Conservation (phyloP, 2,888 invertebrate genomes). For the Nycteola revayana region DNA sequence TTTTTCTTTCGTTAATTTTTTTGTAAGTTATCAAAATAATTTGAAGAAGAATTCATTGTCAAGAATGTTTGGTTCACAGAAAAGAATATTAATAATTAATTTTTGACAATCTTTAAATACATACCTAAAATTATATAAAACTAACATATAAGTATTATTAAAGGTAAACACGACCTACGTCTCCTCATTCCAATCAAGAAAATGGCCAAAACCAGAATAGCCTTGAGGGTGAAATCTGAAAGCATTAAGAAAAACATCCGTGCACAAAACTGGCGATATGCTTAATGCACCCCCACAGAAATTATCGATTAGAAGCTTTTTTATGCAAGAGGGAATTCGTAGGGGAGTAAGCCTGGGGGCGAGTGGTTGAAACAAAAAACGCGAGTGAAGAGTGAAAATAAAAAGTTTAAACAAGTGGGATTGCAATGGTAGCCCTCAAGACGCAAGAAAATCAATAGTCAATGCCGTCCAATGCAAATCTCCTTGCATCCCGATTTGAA, state of each 20-base stretch:
- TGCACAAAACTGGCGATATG: conserved; percentile 73
- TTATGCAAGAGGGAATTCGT: conserved; percentile 80
- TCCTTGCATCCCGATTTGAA: conserved; percentile 74
- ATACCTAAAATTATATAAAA: no score
- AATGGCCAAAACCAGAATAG: conserved; percentile 72
- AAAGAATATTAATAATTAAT: no score
- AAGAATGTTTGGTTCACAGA: no score
- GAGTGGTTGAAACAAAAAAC: conserved; percentile 81
- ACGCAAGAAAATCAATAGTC: conserved; percentile 77
- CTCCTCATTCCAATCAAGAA: conserved; percentile 60
- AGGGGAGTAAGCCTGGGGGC: conserved; percentile 71
- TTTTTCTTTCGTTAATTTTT: no score
- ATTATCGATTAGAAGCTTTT: conserved; percentile 83
- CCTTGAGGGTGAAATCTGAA: conserved; percentile 74
- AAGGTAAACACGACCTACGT: conserved; percentile 41
- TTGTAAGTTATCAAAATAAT: no score
- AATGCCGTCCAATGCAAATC: conserved; percentile 77
- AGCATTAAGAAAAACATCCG: conserved; percentile 77
- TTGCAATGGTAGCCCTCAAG: conserved; percentile 74
- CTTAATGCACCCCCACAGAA: conserved; percentile 83
- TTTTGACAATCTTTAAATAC: no score
- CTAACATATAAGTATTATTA: conserved; percentile 28
- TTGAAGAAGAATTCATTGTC: no score
- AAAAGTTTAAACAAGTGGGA: conserved; percentile 81
- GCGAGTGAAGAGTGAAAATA: conserved; percentile 79